A percentile compares a stretch with the other conserved stretches of the same genome.
Conservation (phyloP, 2,888 invertebrate species). For the Andricus quercusramuli region DNA sequence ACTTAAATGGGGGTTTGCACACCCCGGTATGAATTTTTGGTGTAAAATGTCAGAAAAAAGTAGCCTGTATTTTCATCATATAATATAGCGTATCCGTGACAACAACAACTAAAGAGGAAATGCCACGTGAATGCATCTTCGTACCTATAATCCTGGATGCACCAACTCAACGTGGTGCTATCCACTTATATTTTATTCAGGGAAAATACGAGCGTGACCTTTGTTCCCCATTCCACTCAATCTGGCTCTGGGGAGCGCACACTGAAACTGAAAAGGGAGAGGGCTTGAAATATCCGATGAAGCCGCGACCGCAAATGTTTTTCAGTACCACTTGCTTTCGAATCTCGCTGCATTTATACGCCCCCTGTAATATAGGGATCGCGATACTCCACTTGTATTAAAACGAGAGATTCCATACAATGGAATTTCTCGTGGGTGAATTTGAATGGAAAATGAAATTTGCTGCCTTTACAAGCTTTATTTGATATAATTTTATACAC, state of each 20-base stretch:
- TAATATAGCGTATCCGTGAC: not conserved
- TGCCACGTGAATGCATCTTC: not conserved
- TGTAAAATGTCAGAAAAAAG: not conserved
- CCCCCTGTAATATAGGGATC: constrained; percentile 26
- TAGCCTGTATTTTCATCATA: not conserved
- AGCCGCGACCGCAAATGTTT: constrained; percentile 38
- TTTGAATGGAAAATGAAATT: constrained; percentile 36
- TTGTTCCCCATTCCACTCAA: not conserved
- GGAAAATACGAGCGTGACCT: not conserved
- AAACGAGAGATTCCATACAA: constrained; percentile 26
- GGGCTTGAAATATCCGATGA: constrained; percentile 38
- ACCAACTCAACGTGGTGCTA: not conserved
- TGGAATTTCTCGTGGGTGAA: constrained; percentile 18
- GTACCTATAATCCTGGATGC: not conserved
- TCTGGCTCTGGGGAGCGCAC: constrained; percentile 4
- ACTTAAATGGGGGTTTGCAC: no score
- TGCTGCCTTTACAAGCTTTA: constrained; percentile 35
- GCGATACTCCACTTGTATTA: constrained; percentile 24
- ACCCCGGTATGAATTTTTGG: no score
- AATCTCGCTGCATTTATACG: constrained; percentile 31
- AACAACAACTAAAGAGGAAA: not conserved
- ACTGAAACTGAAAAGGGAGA: constrained; percentile 21
- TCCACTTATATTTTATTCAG: constrained; percentile 1
- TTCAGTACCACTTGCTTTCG: constrained; percentile 38
- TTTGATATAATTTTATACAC: constrained; percentile 27